Evolutionary conservation across 2,113 vertebrate species (phyloP).

Genomic region (Synchiropus splendidus): DNA sequence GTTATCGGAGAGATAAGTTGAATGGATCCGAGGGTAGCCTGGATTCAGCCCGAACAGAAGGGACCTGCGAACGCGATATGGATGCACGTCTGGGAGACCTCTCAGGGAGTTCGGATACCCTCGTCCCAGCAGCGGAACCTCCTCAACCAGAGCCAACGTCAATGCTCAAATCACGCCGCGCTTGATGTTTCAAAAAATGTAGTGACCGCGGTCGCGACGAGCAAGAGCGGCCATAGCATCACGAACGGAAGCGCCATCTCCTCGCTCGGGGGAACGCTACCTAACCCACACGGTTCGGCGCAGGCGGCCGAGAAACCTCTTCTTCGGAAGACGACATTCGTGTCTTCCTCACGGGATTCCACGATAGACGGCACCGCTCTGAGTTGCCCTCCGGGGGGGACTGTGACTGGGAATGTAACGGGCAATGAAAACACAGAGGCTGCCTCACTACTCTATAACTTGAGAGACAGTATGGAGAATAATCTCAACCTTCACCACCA

Average conservation of each 20-base stretch:
- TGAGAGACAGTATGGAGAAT: slow-evolving; percentile 64
- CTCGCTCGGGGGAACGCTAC: slow-evolving; percentile 27
- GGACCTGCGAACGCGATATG: slow-evolving; percentile 96
- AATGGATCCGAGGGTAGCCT: slow-evolving; percentile 98
- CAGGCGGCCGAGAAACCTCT: slow-evolving; percentile 44
- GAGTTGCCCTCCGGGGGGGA: slow-evolving; percentile 69
- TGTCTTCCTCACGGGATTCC: slow-evolving; percentile 70
- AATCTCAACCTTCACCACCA: slow-evolving; percentile 60
- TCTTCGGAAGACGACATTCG: slow-evolving; percentile 70
- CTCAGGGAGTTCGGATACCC: slow-evolving; percentile 78
- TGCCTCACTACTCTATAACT: slow-evolving; percentile 42
- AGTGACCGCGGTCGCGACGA: slow-evolving; percentile 50
- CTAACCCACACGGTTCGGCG: slow-evolving; percentile 33
- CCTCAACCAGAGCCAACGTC: slow-evolving; percentile 70
- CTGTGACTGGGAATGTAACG: slow-evolving; percentile 38
- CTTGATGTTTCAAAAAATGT: slow-evolving; percentile 65
- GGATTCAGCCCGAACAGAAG: slow-evolving; percentile 98
- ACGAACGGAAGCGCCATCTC: slow-evolving; percentile 44
- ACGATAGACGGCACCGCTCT: slow-evolving; percentile 70
- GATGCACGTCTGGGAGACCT: slow-evolving; percentile 98
- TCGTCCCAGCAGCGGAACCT: slow-evolving; percentile 60
- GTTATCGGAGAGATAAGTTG: slow-evolving; percentile 65
- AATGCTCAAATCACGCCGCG: slow-evolving; percentile 72
- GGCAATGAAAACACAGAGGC: slow-evolving; percentile 53
- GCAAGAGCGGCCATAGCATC: slow-evolving; percentile 45